Percentiles rank a stretch among this genome's conserved stretches.
Evolutionary conservation across 1,140 invertebrate species (phyloP).

Genomic region (Frieseomelitta varia): DNA sequence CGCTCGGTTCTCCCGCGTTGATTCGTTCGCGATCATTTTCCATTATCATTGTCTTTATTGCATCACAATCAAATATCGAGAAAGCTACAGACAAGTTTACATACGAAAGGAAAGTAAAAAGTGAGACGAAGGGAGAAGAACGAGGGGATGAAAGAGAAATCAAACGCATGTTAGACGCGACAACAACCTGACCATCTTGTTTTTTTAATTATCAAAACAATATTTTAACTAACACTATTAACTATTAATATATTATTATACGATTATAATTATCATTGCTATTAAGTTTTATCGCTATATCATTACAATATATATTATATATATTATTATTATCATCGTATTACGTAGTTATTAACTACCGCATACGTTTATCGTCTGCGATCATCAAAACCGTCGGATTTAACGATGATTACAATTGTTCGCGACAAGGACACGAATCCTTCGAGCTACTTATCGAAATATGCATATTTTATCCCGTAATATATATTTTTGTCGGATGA

Average conservation of each 20-base stretch:
- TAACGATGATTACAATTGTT: conserved; percentile 45
- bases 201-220: conserved; percentile 44
- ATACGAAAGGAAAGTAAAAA: neutral
- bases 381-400: conserved; percentile 44
- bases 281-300: conserved; percentile 63
- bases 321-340: conserved; percentile 51
- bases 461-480: conserved; percentile 66
- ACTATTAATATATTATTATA: conserved; percentile 40
- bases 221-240: conserved; percentile 35
- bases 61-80: conserved; percentile 14
- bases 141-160: conserved; percentile 27
- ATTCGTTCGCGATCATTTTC: neutral
- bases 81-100: too few species aligned
- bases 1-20: conserved; percentile 5
- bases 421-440: conserved; percentile 35
- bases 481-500: conserved; percentile 69
- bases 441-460: conserved; percentile 48
- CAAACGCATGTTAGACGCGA: conserved; percentile 61
- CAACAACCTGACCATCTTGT: conserved; percentile 62
- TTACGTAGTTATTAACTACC: conserved; percentile 40
- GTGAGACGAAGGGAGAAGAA: neutral
- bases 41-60: conserved; percentile 9
- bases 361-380: conserved; percentile 52
- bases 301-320: conserved; percentile 44
- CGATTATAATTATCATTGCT: conserved; percentile 54